A percentile compares a stretch with the other conserved stretches of the same genome.
Evolutionary conservation across 2,797 vertebrate genomes (phyloP).

Genomic region (Poecilia wingei): DNA sequence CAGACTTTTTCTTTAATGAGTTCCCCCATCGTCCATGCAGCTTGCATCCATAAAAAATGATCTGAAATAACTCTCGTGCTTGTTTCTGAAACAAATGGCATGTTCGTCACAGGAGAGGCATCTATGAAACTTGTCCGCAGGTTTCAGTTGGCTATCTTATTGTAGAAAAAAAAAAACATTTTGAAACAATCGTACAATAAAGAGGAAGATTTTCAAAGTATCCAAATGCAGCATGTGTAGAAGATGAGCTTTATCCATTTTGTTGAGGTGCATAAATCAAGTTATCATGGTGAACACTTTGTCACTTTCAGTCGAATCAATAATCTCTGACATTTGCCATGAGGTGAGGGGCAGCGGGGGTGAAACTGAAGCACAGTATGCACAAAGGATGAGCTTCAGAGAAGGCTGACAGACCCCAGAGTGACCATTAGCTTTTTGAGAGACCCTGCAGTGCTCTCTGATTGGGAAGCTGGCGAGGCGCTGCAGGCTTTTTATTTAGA

Average conservation of each 20-base stretch:
- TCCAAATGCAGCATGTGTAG: constrained; percentile 38
- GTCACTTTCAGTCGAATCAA: constrained; percentile 79
- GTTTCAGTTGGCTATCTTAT: constrained; percentile 13
- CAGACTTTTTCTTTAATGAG: constrained; percentile 30
- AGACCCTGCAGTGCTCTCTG: constrained; percentile 63
- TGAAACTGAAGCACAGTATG: constrained; percentile 47
- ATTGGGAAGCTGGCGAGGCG: constrained; percentile 57
- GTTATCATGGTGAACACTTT: constrained; percentile 71
- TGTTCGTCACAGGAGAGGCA: constrained; percentile 30
- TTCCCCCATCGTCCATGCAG: constrained; percentile 10
- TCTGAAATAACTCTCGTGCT: constrained; percentile 24
- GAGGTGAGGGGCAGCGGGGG: constrained; percentile 74
- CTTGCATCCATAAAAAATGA: constrained; percentile 11
- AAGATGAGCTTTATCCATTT: constrained; percentile 69
- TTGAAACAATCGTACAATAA: constrained; percentile 18
- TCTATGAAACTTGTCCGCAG: constrained; percentile 24
- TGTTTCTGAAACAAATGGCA: constrained; percentile 21
- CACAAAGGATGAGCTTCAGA: constrained; percentile 76
- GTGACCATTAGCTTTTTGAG: constrained; percentile 79
- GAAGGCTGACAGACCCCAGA: constrained; percentile 69
- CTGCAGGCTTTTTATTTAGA: constrained; percentile 69
- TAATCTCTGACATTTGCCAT: constrained; percentile 85
- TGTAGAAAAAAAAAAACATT: constrained; percentile 14
- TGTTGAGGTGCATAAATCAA: constrained; percentile 70
- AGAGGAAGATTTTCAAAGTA: neutral